Evolutionary conservation across 2,888 invertebrate species (phyloP), one percentile per base, ranked within the genome.

Genomic region (Ethmia dodecea): DNA sequence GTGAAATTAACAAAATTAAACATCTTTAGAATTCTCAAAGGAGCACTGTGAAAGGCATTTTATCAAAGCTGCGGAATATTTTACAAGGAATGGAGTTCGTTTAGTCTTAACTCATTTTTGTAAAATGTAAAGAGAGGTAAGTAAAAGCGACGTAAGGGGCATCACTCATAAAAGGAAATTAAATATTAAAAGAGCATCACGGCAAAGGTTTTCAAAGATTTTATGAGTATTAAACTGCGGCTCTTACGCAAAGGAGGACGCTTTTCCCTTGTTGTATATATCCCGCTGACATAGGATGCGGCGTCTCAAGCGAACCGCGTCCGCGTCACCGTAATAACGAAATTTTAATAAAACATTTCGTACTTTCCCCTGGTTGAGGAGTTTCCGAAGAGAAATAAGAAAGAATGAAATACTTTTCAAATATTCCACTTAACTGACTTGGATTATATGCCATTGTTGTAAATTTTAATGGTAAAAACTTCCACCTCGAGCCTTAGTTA

Each of bases 101-200:
- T 46, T 45, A 45, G 45, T 40, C 43, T 37, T 42, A 47, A 55
- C 52, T 54, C 45, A 61, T 69, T 64, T 65, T 58, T 55, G 40
- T 52, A 42, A 42, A 45, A 51, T 42, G 51, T 40, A 52, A 51
- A 52, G 55, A 50, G 42, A 56, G 50, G 55, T 57, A 49, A 52
- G 53, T 55, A 52, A 60, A 63, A 60, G 51, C 51, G 37, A 40
- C 44, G 26, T 10, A 50, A 58, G 59, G 49, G 59, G 56, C 50
- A 55, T 54, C 50, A 58, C 57, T 60, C 65, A 66, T 70, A 67
- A 69, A 64, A 64, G 66, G 64, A 77, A 76, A 79, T 80, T 77
- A 79, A 78, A 80, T 78, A 80, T 77, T 77, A 76, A 83, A 78
- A 75, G 62, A 64, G 65, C 67, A 76, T 71, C 69, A 68, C 53